A percentile compares a stretch with the other conserved stretches of the same genome.
Conservation (phyloP, 2,888 invertebrate genomes). For the Elmis aenea region DNA sequence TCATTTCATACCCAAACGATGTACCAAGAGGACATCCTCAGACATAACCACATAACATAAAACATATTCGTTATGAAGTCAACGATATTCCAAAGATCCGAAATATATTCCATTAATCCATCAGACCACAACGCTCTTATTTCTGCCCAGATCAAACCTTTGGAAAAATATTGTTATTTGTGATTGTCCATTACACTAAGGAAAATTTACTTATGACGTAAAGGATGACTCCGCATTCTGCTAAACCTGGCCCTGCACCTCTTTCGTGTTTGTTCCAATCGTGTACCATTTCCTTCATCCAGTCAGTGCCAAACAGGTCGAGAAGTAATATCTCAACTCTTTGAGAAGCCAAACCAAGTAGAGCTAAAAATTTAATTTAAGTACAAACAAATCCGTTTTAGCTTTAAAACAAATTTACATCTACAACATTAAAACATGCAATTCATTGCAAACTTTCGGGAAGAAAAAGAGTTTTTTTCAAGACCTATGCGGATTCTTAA, state of each 20-base stretch:
- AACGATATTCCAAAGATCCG: conserved; percentile 97
- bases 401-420: not conserved
- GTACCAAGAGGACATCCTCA: conserved; percentile 84
- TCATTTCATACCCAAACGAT: conserved; percentile 76
- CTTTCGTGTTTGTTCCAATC: conserved; percentile 76
- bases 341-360: conserved; percentile 91
- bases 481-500: not conserved
- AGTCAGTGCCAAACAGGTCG: conserved; percentile 73
- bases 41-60: conserved; percentile 88
- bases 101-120: conserved; percentile 85
- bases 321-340: conserved; percentile 77
- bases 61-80: conserved; percentile 96
- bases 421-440: too few species aligned
- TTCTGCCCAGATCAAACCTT: conserved; percentile 93
- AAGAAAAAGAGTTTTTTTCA: not conserved
- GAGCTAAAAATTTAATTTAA: conserved; percentile 69
- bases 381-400: conserved; percentile 2
- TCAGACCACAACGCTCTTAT: conserved; percentile 86
- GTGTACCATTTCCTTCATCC: conserved; percentile 67
- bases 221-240: conserved; percentile 76
- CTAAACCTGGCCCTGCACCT: conserved; percentile 72
- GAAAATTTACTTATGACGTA: conserved; percentile 76
- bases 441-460: too few species aligned
- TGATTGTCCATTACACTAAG: conserved; percentile 2
- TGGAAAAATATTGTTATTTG: conserved; percentile 18